Percentiles rank a stretch among this genome's conserved stretches.
Evolutionary conservation across 2,113 vertebrate genomes (phyloP).

Genomic region (Epinephelus lanceolatus): DNA sequence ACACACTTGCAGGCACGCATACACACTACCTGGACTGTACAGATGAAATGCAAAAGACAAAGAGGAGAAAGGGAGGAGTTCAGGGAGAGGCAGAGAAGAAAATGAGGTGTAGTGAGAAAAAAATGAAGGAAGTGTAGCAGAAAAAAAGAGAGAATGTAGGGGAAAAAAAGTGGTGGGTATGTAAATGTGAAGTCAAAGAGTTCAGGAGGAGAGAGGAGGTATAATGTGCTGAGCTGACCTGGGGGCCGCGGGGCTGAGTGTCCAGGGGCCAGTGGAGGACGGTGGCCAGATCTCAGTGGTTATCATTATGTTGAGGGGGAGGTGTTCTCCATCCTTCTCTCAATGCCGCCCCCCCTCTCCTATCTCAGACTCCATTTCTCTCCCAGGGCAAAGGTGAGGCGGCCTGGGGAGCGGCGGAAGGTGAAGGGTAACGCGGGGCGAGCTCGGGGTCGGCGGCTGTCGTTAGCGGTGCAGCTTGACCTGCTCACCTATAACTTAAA

Average conservation of each 20-base stretch:
- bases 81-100: slow-evolving; percentile 57
- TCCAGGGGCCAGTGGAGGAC: slow-evolving; percentile 84
- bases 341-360: slow-evolving; percentile 4
- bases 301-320: slow-evolving; percentile 85
- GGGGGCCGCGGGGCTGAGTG: slow-evolving; percentile 72
- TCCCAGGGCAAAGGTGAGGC: slow-evolving; percentile 83
- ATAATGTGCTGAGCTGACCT: slow-evolving; percentile 87
- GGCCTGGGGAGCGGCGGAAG: slow-evolving; percentile 75
- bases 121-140: slow-evolving; percentile 47
- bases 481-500: slow-evolving; percentile 72
- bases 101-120: slow-evolving; percentile 45
- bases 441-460: slow-evolving; percentile 68
- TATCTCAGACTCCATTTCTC: slow-evolving; percentile 81
- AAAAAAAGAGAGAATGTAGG: slow-evolving; percentile 41
- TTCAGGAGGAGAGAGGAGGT: slow-evolving; percentile 78
- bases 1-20: slow-evolving; percentile 32
- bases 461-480: slow-evolving; percentile 80
- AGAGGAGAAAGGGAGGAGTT: slow-evolving; percentile 67
- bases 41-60: slow-evolving; percentile 79
- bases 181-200: slow-evolving; percentile 86
- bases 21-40: slow-evolving; percentile 62
- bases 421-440: slow-evolving; percentile 73
- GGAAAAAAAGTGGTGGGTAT: slow-evolving; percentile 70
- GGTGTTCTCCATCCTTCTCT: slow-evolving; percentile 73
- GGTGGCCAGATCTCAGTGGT: slow-evolving; percentile 80